A percentile compares a stretch with the other conserved stretches of the same genome.
Evolutionary conservation across 2,113 vertebrate species (phyloP).

Genomic region (Arenaria interpres): DNA sequence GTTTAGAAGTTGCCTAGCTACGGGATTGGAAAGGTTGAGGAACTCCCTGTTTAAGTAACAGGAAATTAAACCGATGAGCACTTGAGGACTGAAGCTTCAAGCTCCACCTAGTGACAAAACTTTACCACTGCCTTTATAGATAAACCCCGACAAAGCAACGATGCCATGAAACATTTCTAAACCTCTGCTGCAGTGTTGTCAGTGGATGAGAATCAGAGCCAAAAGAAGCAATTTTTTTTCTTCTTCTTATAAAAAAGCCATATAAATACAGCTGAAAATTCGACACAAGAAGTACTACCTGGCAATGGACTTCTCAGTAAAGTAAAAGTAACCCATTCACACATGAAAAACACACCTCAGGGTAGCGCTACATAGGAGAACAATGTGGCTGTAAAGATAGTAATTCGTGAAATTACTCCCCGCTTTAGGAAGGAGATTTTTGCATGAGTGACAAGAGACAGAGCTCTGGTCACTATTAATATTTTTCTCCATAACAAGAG

Average conservation of each 20-base stretch:
- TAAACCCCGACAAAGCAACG: background rate
- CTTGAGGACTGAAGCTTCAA: background rate
- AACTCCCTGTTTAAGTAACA: background rate
- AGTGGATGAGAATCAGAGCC: background rate
- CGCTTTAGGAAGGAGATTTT: background rate
- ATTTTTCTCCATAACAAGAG: background rate
- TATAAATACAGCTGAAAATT: background rate
- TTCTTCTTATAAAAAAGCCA: background rate
- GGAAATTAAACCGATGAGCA: background rate
- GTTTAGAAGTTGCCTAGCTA: conserved; percentile 64
- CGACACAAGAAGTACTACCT: background rate
- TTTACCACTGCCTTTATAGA: background rate
- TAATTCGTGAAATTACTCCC: background rate
- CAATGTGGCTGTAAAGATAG: background rate
- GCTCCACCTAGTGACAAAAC: conserved; percentile 59
- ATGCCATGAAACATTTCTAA: background rate
- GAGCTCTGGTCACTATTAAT: background rate
- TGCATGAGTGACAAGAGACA: background rate
- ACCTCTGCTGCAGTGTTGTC: background rate
- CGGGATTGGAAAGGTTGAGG: conserved; percentile 35
- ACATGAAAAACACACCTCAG: background rate
- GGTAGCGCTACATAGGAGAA: background rate
- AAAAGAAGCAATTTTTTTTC: background rate
- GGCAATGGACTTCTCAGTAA: background rate
- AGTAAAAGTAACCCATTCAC: background rate